Percentiles rank a stretch among this genome's conserved stretches.
Evolutionary conservation across 2,113 vertebrate species (phyloP).

Genomic region (Aptenodytes forsteri): DNA sequence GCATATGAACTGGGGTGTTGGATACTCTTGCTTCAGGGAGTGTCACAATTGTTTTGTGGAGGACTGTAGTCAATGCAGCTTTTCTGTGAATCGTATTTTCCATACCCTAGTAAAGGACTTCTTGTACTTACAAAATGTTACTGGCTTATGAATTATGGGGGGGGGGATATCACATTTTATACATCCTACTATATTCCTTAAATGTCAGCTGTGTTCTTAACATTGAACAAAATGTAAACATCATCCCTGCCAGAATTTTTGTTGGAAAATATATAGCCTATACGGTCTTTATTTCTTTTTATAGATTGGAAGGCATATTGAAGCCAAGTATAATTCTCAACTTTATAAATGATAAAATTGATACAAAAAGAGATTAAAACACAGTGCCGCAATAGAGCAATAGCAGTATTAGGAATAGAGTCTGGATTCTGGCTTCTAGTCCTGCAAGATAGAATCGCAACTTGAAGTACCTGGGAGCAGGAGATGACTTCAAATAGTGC

Average conservation of each 20-base stretch:
- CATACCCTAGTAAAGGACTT: neutral
- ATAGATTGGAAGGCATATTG: neutral
- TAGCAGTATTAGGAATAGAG: neutral
- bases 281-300: neutral
- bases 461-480: neutral
- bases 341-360: neutral
- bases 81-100: constrained; percentile 49
- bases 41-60: constrained; percentile 20
- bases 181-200: constrained; percentile 37
- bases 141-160: constrained; percentile 20
- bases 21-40: neutral
- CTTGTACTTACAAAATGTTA: constrained; percentile 11
- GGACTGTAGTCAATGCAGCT: neutral
- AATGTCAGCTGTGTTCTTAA: constrained; percentile 35
- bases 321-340: neutral
- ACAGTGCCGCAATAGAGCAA: neutral
- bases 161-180: neutral
- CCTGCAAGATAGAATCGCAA: neutral
- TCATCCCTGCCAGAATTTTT: neutral
- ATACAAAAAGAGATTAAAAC: neutral
- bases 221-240: constrained; percentile 27
- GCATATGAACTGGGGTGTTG: neutral
- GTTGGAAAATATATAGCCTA: neutral
- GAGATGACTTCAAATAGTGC: neutral
- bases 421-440: neutral